phyloP scores from a whole-genome alignment of 2,797 vertebrate species.

The Fratercula arctica region DNA sequence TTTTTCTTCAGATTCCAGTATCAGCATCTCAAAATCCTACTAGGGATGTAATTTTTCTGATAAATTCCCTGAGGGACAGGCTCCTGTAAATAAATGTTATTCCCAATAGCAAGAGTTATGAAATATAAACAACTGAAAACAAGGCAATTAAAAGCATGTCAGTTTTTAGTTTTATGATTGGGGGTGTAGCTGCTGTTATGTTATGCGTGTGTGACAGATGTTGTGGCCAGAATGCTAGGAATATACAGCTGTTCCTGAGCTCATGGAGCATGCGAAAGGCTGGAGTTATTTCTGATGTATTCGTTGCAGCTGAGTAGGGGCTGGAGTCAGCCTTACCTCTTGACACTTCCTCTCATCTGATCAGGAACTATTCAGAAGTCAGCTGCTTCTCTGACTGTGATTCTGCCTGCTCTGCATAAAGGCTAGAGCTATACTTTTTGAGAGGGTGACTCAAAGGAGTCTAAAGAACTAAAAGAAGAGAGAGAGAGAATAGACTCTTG shows the following conservation, averaged over 20 bases:
- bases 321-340: background rate
- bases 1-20: background rate
- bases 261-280: background rate
- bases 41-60: background rate
- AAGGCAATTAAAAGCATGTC: background rate
- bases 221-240: background rate
- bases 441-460: background rate
- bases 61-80: background rate
- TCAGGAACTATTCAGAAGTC: background rate
- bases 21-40: background rate
- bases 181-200: background rate
- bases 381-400: background rate
- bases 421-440: background rate
- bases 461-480: background rate
- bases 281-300: background rate
- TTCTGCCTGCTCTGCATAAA: background rate
- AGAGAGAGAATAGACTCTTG: background rate
- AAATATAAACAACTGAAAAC: slow-evolving; percentile 1
- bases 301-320: background rate
- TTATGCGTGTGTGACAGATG: background rate
- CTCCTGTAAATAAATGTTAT: background rate
- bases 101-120: background rate
- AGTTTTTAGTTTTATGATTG: background rate
- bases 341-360: background rate
- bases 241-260: background rate